Conservation (phyloP, 35 echinoderm and acorn worm genomes). For the Apostichopus japonicus region DNA sequence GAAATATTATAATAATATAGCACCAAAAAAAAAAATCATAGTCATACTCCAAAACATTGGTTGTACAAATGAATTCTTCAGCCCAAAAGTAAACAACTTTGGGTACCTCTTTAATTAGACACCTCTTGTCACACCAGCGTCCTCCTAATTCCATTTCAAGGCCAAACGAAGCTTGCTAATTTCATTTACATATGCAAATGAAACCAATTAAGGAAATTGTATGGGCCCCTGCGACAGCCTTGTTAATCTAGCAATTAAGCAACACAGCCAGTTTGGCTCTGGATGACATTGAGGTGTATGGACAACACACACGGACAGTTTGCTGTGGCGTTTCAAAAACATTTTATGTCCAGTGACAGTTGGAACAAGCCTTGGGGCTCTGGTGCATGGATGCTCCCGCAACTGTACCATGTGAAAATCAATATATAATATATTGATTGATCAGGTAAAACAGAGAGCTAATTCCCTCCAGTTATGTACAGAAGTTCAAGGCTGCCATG, state of each 20-base stretch:
- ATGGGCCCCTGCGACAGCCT: constrained; percentile 56
- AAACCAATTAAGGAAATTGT: constrained; percentile 68
- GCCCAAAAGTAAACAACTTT: constrained; percentile 3
- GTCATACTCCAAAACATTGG: no score
- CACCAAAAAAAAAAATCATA: no score
- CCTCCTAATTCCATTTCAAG: constrained; percentile 56
- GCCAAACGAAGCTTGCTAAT: constrained; percentile 42
- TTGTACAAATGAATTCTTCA: no score
- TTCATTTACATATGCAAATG: constrained; percentile 70
- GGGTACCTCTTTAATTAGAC: constrained; percentile 57
- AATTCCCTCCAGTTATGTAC: constrained; percentile 47
- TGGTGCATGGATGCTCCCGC: constrained; percentile 37
- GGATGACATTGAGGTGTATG: constrained; percentile 26
- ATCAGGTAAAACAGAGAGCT: constrained; percentile 55
- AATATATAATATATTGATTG: constrained; percentile 57
- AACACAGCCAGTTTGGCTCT: constrained; percentile 32
- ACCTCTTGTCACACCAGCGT: constrained; percentile 46
- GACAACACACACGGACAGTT: background rate
- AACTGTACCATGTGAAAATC: constrained; percentile 61
- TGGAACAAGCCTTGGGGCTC: constrained; percentile 37
- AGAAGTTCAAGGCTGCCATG: constrained; percentile 58
- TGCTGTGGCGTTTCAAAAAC: constrained; percentile 9
- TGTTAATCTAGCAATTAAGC: constrained; percentile 57
- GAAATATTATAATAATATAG: no score
- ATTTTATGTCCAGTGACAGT: constrained; percentile 56